Base-by-base conservation (phyloP, 2,797 vertebrate species). In the Threskiornis aethiopicus region DNA sequence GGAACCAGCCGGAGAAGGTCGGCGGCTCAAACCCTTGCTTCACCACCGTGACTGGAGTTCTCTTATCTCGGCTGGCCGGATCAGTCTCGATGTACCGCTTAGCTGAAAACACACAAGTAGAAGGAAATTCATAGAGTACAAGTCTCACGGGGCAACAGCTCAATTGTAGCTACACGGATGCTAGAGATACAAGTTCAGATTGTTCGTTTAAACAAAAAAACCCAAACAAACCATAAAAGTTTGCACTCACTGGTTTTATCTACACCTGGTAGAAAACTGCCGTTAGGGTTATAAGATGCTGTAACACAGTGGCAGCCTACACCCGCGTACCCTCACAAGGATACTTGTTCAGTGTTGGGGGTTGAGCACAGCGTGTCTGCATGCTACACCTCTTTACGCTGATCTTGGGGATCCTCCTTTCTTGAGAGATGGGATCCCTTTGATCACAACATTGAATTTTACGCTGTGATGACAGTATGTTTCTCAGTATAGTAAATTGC, bases 1-100 rank as follows among this genome's bases (percentile, higher is more conserved):
- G 98, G 98, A 99, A 99, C 99, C 99, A 99, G 95, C 99, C 99
- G 0, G 98, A 98, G 93, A 99, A 99, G 16, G 99, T 99, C 6
- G 99, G 99, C 0, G 99, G 99, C 96, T 99, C 99, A 1, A 98
- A 99, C 70, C 98, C 98, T 96, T 99, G 99, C 87, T 99, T 99
- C 94, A 99, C 97, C 5, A 98, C 96, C 0, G 99, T 99, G 64
- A 99, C 97, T 2, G 99, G 99, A 1, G 99, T 99, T 86, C 99
- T 97, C 82, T 81, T 94, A 84, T 99, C 99, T 5, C 99, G 98
- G 93, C 98, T 99, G 64, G 99, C 98, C 0, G 99, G 99, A 64
- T 99, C 99, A 0, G 99, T 99, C 96, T 99, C 98, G 0, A 99
- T 99, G 97, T 99, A 99, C 25, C 98, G 98, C 33, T 96, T 97